These are phyloP conservation scores for Meiosimyza decipiens DNA, from an alignment of 2,888 invertebrate species.

Conservation along the genomic window DNA sequence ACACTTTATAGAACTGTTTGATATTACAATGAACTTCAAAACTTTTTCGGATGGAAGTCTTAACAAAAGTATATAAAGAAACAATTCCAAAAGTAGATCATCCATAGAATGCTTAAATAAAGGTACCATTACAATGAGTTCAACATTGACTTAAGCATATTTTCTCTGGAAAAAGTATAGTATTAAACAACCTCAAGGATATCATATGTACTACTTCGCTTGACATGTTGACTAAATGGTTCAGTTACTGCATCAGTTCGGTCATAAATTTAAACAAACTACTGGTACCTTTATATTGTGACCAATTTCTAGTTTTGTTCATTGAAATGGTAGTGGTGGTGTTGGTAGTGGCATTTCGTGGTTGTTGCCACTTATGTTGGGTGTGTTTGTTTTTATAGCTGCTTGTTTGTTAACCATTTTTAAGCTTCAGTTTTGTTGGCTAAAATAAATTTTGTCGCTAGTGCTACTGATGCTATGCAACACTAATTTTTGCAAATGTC, in stretches of 20 bases:
- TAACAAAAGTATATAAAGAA: no score
- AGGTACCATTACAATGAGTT: no score
- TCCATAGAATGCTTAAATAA: no score
- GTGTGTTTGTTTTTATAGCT: neutral
- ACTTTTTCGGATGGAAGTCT: no score
- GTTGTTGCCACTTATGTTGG: conserved; percentile 5
- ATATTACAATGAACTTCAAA: no score
- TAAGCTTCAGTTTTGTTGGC: neutral
- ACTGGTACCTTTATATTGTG: neutral
- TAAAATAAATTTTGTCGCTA: conserved; percentile 26
- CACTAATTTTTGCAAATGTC: conserved; percentile 14
- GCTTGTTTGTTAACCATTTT: neutral
- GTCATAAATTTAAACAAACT: conserved; percentile 1
- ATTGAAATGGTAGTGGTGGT: no score
- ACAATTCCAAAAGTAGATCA: no score
- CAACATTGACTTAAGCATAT: no score
- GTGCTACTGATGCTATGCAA: conserved; percentile 62
- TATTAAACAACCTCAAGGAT: conserved; percentile 7
- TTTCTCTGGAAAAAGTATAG: no score
- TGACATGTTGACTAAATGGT: no score
- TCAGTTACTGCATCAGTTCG: neutral
- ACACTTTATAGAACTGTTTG: no score
- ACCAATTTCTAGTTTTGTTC: neutral
- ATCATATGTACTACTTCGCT: neutral
- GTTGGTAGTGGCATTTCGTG: conserved; percentile 8